Evolutionary conservation across 2,797 vertebrate species (phyloP), one percentile per base, ranked within the genome.

Genomic region (Tapera naevia): DNA sequence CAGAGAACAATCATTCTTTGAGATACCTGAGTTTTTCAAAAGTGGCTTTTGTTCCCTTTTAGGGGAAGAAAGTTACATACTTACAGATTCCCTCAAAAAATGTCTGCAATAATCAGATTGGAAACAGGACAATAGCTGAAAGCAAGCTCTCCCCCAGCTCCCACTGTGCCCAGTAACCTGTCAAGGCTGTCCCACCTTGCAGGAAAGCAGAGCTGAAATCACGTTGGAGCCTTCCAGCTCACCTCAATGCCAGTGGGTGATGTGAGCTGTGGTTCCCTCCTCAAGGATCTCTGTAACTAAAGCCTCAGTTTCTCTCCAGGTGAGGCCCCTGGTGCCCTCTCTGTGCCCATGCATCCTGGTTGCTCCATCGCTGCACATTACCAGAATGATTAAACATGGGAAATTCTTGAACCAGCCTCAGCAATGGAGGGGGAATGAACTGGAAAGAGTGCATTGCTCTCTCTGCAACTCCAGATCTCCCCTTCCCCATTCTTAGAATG

Each of bases 311-410:
- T 88, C 11, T 51, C 18, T 67, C 24, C 18, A 13, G 41, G 9
- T n/a, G n/a, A n/a, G n/a, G n/a, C n/a, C n/a, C n/a, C n/a, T n/a
- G 9, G 28, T 43, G 32, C 13, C 16, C 19, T 60, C 23, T 33
- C 46, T 11, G 11, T 32, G 19, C 65, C 19, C 57, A 2, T 8
- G 17, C 28, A 32, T 9, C 10, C 21, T 62, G 41, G 10, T 18
- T 25, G 24, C 37, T 13, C 56, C 45, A n/a, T 0, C 0, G 28
- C 51, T 43, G 14, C 27, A 51, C 46, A 43, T n/a, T 7, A 1
- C 30, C 45, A 17, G 45, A 19, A 48, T 27, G n/a, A 25, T 14
- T 28, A 37, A 75, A 23, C 13, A 17, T 9, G 7, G 32, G 46
- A 66, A 60, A 61, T 8, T 22, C 39, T 14, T 37, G 27, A 64